phyloP scores from a whole-genome alignment of 2,113 vertebrate genomes.

The Oostethus manadensis region DNA sequence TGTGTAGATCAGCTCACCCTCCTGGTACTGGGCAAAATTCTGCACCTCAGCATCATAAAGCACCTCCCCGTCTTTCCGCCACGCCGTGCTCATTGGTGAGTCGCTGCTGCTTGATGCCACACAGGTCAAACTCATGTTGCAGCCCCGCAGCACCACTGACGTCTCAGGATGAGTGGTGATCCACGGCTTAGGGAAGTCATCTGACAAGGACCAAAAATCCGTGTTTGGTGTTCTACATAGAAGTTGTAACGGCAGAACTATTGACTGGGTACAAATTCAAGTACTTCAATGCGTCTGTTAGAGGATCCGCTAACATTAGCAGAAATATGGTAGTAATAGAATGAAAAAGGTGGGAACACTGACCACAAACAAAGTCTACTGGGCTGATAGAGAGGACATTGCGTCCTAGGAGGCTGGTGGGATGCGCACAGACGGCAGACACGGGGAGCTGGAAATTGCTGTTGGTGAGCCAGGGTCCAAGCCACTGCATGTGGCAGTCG shows the following conservation, averaged over 20 bases:
- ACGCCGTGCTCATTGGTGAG: slow-evolving; percentile 91
- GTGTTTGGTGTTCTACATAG: not conserved
- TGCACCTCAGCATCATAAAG: slow-evolving; percentile 88
- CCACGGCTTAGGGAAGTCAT: slow-evolving; percentile 95
- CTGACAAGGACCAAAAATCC: slow-evolving; percentile 51
- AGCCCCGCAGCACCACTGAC: slow-evolving; percentile 85
- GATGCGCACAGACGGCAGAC: slow-evolving; percentile 88
- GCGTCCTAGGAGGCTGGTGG: slow-evolving; percentile 80
- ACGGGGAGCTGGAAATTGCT: slow-evolving; percentile 80
- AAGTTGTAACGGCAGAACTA: no score
- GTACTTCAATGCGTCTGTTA: not conserved
- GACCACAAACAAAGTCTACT: slow-evolving; percentile 92
- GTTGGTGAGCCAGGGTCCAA: slow-evolving; percentile 87
- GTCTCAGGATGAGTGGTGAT: slow-evolving; percentile 94
- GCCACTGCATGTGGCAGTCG: slow-evolving; percentile 95
- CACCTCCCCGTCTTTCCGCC: slow-evolving; percentile 94
- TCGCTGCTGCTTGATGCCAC: slow-evolving; percentile 94
- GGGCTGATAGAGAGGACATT: slow-evolving; percentile 80
- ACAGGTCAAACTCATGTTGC: slow-evolving; percentile 90
- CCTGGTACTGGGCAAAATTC: slow-evolving; percentile 79
- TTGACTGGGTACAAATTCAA: no score
- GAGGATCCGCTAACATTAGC: not conserved
- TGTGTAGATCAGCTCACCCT: slow-evolving; percentile 87
- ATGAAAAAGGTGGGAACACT: slow-evolving; percentile 52
- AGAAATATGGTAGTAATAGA: not conserved